Base-by-base conservation (phyloP, 2,888 invertebrate species). In the Cataglyphis altisquamis region DNA sequence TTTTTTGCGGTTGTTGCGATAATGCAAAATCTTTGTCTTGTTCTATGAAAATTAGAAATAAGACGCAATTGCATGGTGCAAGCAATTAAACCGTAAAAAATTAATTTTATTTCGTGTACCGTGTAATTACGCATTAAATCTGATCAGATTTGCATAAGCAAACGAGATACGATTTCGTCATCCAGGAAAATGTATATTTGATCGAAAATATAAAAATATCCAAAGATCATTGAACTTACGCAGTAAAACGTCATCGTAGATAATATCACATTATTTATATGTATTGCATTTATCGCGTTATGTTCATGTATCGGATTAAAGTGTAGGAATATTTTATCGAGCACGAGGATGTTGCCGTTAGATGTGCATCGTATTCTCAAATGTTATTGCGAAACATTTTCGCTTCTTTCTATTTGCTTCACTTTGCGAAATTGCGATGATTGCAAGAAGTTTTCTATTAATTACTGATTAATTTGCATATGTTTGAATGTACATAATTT, bases 331-430 rank as follows among this genome's bases (percentile, higher is more conserved):
- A 45, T 70, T 70, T 78, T 62, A 60, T 78, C 60, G 12, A 6
- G 15, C 3, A 3, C 32, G 12, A 78, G 21, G 41, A 60, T 57
- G 25, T 25, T 55, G 45, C 36, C 45, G 70, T 67, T 57, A 68
- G 68, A 77, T 77, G 41, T 77, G 57, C 70, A 60, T 48, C 60
- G 21, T 60, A 60, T 78, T 78, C 41, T 36, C 57, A 60, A 68
- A 77, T 15, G 29, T 67, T 21, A 45, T 70, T 60, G 18, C 18
- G 60, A 70, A 78, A 78, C 21, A 45, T 15, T 12, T 36, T 29
- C 18, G 18, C 21, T 60, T 29, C 5, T n/a, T 32, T 67, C 45
- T 21, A 6, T 39, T 36, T 10, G 32, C 29, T 36, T 8, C 36
- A 12, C 5, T 67, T 68, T 60, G 45, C 60, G 78, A 62, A 45